These are phyloP conservation scores for Drosophila aff. DNA, from an alignment of 1,140 invertebrate genomes.

Conservation along the genomic window DNA sequence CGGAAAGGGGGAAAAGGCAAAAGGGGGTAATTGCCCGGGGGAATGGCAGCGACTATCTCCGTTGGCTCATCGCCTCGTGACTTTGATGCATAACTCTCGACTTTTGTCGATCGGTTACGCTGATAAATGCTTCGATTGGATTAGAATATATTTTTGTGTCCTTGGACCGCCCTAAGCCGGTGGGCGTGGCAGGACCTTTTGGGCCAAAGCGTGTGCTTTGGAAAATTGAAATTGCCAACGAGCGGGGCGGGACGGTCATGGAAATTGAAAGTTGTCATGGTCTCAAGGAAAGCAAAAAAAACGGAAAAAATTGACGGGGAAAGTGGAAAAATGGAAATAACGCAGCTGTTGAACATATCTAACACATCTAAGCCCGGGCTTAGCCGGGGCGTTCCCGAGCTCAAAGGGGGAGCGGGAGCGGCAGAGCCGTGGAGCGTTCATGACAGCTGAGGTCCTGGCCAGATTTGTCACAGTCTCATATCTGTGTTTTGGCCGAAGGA, in stretches of 20 bases:
- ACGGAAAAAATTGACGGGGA: conserved; percentile 2
- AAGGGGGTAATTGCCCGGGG: conserved; percentile 57
- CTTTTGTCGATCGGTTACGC: conserved; percentile 75
- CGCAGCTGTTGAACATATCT: conserved; percentile 81
- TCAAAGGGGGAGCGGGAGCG: conserved; percentile 13
- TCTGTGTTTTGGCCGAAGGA: conserved; percentile 52
- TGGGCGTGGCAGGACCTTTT: conserved; percentile 62
- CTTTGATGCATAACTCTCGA: conserved; percentile 81
- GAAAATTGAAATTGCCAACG: conserved; percentile 71
- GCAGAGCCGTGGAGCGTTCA: conserved; percentile 18
- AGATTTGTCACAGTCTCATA: conserved; percentile 71
- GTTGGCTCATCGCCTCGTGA: conserved; percentile 62
- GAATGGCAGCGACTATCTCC: conserved; percentile 52
- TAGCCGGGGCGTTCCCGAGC: conserved; percentile 47
- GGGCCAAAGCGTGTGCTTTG: conserved; percentile 39
- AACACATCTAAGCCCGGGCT: conserved; percentile 78
- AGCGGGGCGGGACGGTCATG: conserved; percentile 35
- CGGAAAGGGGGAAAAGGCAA: conserved; percentile 20
- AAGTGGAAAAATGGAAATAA: conserved; percentile 61
- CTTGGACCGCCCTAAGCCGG: conserved; percentile 52
- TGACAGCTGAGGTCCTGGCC: conserved; percentile 64
- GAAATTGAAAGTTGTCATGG: conserved; percentile 79
- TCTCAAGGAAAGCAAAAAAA: conserved; percentile 35
- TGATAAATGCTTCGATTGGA: conserved; percentile 80
- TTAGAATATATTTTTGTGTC: conserved; percentile 63